Conservation (phyloP, 1,140 invertebrate species). For the Pectinophora gossypiella region DNA sequence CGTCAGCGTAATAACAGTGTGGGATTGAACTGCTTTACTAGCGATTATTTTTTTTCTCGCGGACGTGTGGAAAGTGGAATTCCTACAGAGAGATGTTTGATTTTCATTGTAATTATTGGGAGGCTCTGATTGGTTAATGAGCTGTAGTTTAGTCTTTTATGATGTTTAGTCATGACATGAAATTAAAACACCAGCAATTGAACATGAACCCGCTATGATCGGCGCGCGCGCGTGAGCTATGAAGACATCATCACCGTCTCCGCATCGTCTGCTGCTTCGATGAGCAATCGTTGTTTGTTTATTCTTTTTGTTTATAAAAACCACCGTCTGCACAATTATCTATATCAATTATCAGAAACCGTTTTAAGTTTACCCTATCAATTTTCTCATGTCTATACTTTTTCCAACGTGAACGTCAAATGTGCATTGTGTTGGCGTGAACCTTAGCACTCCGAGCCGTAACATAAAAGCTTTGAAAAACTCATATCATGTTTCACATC, state of each 20-base stretch:
- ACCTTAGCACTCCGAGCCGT: not conserved
- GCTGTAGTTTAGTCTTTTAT: conserved; percentile 6
- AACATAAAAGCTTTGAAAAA: not conserved
- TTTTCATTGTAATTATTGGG: conserved; percentile 27
- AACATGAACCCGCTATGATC: not conserved
- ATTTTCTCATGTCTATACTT: not conserved
- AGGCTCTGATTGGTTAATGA: conserved; percentile 16
- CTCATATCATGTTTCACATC: conserved; percentile 1
- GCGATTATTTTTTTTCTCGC: conserved; percentile 11
- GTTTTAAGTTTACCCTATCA: not conserved
- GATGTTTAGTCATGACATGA: conserved; percentile 13
- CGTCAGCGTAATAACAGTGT: conserved; percentile 45
- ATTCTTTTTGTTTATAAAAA: too few species aligned
- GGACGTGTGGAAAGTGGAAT: conserved; percentile 19
- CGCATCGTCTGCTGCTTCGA: not conserved
- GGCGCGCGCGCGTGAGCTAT: not conserved
- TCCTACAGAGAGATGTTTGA: conserved; percentile 17
- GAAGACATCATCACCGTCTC: not conserved
- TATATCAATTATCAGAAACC: not conserved
- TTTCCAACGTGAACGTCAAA: not conserved
- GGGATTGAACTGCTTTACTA: conserved; percentile 22
- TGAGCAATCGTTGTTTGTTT: not conserved
- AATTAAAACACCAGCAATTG: not conserved
- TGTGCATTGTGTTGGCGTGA: not conserved
- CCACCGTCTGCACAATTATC: not conserved